Base-by-base conservation (phyloP, 2,797 vertebrate species). In the Limnodromus scolopaceus region DNA sequence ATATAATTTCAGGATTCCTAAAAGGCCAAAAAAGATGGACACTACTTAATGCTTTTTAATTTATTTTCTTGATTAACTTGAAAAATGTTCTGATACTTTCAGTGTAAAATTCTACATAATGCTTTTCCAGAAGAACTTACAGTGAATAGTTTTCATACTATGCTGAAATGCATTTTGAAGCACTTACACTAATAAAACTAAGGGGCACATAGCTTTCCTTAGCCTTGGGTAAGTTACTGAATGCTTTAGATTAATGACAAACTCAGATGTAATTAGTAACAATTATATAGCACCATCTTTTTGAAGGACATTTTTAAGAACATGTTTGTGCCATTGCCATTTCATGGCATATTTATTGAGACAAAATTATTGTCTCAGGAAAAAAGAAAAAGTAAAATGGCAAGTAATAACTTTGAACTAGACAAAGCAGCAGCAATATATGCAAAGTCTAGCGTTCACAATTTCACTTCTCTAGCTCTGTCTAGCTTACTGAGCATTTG, bases 371-470 rank as follows among this genome's bases (percentile, higher is more conserved):
- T 43, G 6, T 16, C 3, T 14, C 7, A 24, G 27, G n/a, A 16
- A 6, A 65, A 69, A 54, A 53, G 51, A 32, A 36, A 5, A 6
- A 20, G 8, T 11, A 1, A 68, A 51, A 48, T 23, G 4, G 25
- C 34, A 92, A 74, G n/a, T 4, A 64, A 14, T 23, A 81, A 3
- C 11, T 32, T 1, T 1, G 8, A 24, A 46, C 46, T 4, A n/a
- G 16, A 36, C 10, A 32, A 46, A 71, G 43, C 39, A 80, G 18
- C 27, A 86, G 38, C 16, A 43, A 34, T 1, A 49, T 4, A 28
- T 11, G 3, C 0, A 0, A 25, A 69, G 12, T 1, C 24, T 34
- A 36, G 53, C 51, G 68, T 48, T 75, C 49, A 13, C n/a, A 53
- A 1, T 27, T 25, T 17, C 57, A 36, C 11, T 71, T 45, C 16